Base-by-base conservation (phyloP, 2,888 invertebrate species). In the Orchesella flavescens region DNA sequence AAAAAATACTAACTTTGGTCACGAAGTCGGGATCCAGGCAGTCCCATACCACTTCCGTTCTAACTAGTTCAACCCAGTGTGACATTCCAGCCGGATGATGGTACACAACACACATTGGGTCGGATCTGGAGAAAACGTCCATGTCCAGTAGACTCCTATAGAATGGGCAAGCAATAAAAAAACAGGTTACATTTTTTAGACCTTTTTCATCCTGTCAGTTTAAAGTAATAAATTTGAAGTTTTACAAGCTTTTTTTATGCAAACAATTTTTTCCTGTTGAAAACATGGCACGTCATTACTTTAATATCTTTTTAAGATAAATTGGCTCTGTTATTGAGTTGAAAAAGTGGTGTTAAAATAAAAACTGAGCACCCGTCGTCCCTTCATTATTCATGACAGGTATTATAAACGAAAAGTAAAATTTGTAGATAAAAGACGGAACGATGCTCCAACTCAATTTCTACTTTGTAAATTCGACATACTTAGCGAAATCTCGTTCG, bases 121-220 rank as follows among this genome's bases (percentile, higher is more conserved):
- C 92, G 23, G 92, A 92, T 88, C 92, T 92, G 1, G 92, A 92
- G 84, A 92, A 89, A 0, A 91, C 89, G 89, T 92, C 92, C 86
- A 89, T 90, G 86, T 92, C 91, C 80, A 89, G 87, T n/a, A 92
- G 88, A 84, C 91, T 90, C 85, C 92, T 92, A n/a, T n/a, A n/a
- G n/a, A n/a, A n/a, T n/a, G n/a, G n/a, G 89, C 43, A 89, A 68
- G 53, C 17, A 66, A 66, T 66, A 66, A 66, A 63, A 57, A 17
- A 57, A 55, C 13, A 19, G 53, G 57, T 34, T 34, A 34, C 34
- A 34, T 34, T 34, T 34, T n/a, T 34, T 4, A 34, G 3, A 7
- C 34, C 7, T 7, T 7, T 34, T 7, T 34, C 34, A 7, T 34
- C 7, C 7, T 34, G 34, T 34, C 34, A 34, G 34, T 34, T 34